Conservation (phyloP, 2,888 invertebrate species). For the Oscheius sp. region DNA sequence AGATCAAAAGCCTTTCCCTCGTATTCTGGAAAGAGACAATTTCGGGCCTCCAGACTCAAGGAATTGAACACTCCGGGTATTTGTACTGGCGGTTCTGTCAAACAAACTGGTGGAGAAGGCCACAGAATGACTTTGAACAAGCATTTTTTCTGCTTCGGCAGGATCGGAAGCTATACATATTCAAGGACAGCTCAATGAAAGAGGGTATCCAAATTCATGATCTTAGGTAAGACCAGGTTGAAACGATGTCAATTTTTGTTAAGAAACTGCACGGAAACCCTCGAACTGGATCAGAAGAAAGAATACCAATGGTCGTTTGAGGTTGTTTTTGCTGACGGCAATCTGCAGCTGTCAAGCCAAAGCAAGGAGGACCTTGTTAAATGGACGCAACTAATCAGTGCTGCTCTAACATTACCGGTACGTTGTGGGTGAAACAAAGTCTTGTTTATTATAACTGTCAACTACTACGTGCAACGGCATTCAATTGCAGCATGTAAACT, state of each 20-base stretch:
- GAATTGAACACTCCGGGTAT: constrained; percentile 24
- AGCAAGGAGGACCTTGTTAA: constrained; percentile 36
- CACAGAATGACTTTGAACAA: constrained; percentile 50
- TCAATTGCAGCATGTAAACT: too few species aligned
- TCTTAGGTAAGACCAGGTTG: constrained; percentile 43
- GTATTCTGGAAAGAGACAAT: constrained; percentile 43
- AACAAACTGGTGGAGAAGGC: constrained; percentile 51
- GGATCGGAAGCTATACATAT: constrained; percentile 64
- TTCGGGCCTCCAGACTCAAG: background rate
- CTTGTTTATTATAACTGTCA: too few species aligned
- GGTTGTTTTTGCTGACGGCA: constrained; percentile 21
- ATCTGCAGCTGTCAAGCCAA: constrained; percentile 29
- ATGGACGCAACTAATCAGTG: constrained; percentile 38
- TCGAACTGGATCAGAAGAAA: constrained; percentile 35
- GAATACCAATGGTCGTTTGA: constrained; percentile 33
- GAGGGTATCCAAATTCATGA: constrained; percentile 45
- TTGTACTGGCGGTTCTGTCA: constrained; percentile 28
- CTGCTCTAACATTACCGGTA: constrained; percentile 32
- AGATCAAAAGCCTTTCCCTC: constrained; percentile 31
- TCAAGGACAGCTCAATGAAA: constrained; percentile 64
- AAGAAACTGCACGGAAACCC: constrained; percentile 32
- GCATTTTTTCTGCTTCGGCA: constrained; percentile 52
- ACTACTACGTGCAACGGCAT: too few species aligned
- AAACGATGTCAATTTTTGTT: background rate
- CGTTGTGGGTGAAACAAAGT: background rate